Conservation (phyloP, 2,888 invertebrate genomes). For the Omphaloscelis lunosa region DNA sequence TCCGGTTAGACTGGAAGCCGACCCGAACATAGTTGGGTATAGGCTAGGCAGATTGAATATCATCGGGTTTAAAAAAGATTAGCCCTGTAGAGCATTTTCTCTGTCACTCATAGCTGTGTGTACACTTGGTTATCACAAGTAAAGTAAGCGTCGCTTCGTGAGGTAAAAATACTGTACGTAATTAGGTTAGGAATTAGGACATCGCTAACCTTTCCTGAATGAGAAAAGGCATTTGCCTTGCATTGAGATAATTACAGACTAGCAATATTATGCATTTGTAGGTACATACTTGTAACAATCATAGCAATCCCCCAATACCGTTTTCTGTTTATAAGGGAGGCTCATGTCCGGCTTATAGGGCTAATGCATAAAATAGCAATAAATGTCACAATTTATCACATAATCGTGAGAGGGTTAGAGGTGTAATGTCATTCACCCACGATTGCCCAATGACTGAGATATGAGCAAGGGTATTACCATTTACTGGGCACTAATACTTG, state of each 20-base stretch:
- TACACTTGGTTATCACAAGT: too few relatives aligned
- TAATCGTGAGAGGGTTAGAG: slow-evolving; percentile 24
- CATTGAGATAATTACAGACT: neutral
- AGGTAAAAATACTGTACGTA: too few relatives aligned
- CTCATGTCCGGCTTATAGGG: slow-evolving; percentile 33
- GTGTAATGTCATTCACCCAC: slow-evolving; percentile 33
- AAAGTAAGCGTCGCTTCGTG: too few relatives aligned
- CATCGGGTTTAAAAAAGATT: too few relatives aligned
- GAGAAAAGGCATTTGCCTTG: neutral
- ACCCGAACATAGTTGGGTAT: too few relatives aligned
- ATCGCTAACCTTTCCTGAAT: neutral
- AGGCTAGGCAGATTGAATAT: too few relatives aligned
- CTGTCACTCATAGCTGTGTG: too few relatives aligned
- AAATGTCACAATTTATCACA: slow-evolving; percentile 43
- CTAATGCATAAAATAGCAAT: slow-evolving; percentile 54
- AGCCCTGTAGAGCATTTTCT: too few relatives aligned
- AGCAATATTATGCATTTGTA: neutral
- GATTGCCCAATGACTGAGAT: slow-evolving; percentile 23
- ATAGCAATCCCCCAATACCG: neutral
- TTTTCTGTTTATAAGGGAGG: slow-evolving; percentile 3
- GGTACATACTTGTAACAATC: slow-evolving; percentile 13
- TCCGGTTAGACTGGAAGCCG: too few relatives aligned
- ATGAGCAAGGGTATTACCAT: neutral
- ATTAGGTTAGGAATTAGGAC: too few relatives aligned
- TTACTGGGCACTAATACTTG: neutral